phyloP scores from a whole-genome alignment of 2,113 vertebrate genomes.

The Mus spicilegus region DNA sequence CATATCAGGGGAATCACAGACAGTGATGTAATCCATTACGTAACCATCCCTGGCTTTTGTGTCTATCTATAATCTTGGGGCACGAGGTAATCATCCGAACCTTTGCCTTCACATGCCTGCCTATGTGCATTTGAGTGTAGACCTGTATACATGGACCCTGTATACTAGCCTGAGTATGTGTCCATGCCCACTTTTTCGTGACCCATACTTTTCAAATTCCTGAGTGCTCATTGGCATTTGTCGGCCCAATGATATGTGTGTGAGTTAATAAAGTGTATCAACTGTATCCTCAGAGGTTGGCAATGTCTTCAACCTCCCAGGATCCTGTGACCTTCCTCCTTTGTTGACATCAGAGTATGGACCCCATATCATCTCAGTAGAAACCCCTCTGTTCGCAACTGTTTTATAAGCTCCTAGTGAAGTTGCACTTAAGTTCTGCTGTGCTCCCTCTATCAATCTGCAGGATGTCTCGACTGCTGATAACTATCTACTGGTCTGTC shows the following conservation, averaged over 20 bases:
- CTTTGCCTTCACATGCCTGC: not conserved
- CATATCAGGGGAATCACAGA: too few species aligned
- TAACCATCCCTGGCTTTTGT: not conserved
- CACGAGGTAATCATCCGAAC: not conserved
- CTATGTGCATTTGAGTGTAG: not conserved
- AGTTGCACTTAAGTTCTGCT: not conserved
- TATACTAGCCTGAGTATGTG: not conserved
- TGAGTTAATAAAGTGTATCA: too few species aligned
- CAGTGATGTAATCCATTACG: not conserved
- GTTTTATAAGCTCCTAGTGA: not conserved
- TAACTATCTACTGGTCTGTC: not conserved
- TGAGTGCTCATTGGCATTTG: not conserved
- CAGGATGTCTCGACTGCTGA: not conserved
- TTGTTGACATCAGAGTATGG: not conserved
- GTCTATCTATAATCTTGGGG: not conserved
- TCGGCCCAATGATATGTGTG: not conserved
- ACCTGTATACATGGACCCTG: not conserved
- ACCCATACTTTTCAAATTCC: not conserved
- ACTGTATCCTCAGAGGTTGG: not conserved
- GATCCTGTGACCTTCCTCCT: not conserved
- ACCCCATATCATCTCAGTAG: not conserved
- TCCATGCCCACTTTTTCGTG: not conserved
- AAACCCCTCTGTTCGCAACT: fast-evolving
- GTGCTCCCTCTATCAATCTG: not conserved
- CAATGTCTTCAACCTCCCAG: not conserved